A percentile compares a stretch with the other conserved stretches of the same genome.
Evolutionary conservation across 2,113 vertebrate genomes (phyloP).

Genomic region (Caloenas nicobarica): DNA sequence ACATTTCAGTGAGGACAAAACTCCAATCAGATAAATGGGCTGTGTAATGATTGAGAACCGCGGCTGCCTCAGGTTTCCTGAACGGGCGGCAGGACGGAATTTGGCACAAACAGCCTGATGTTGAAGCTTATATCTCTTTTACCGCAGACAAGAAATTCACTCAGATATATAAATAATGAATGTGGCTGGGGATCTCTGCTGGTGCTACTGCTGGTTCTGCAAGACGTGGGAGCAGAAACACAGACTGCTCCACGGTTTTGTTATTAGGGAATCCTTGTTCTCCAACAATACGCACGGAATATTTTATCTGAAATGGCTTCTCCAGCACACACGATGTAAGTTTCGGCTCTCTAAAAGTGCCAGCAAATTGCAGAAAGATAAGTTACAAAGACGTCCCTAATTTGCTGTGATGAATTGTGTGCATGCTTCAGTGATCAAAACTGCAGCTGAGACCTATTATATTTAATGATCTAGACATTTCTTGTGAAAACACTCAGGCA

Average conservation of each 20-base stretch:
- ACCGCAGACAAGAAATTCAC: conserved; percentile 71
- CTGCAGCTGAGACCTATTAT: conserved; percentile 82
- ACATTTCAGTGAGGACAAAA: conserved; percentile 62
- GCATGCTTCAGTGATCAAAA: conserved; percentile 77
- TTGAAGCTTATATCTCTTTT: conserved; percentile 68
- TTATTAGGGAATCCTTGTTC: conserved; percentile 57
- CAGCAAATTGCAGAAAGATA: conserved; percentile 65
- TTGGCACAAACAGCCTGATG: conserved; percentile 56
- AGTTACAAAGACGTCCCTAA: conserved; percentile 73
- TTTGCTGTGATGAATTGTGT: conserved; percentile 82
- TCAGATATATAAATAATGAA: conserved; percentile 79
- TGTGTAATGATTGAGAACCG: conserved; percentile 51
- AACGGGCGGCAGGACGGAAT: conserved; percentile 39
- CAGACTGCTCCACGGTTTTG: conserved; percentile 28
- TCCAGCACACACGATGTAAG: conserved; percentile 13
- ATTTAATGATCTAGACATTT: conserved; percentile 76
- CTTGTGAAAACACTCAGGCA: conserved; percentile 74
- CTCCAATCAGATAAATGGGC: conserved; percentile 63
- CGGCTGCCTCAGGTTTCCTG: conserved; percentile 48
- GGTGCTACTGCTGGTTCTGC: conserved; percentile 57
- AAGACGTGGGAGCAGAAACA: conserved; percentile 51
- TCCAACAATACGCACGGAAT: conserved; percentile 32
- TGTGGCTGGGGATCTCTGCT: conserved; percentile 66
- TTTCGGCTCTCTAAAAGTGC: conserved; percentile 44
- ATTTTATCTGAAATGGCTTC: conserved; percentile 61